Evolutionary conservation across 2,113 vertebrate species (phyloP).

Genomic region (Calidris pugnax): DNA sequence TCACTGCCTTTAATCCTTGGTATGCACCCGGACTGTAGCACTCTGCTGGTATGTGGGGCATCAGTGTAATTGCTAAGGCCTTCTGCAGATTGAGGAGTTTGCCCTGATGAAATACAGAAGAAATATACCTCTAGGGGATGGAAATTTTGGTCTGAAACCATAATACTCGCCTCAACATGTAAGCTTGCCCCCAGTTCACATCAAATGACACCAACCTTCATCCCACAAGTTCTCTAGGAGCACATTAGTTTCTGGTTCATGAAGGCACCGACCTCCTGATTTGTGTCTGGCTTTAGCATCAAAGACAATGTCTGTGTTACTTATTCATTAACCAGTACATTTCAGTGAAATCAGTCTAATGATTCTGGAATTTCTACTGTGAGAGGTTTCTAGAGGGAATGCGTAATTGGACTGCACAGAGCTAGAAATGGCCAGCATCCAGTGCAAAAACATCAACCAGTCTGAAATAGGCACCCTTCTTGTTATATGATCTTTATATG

Average conservation of each 20-base stretch:
- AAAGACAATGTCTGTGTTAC: background rate
- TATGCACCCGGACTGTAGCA: background rate
- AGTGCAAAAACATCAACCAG: background rate
- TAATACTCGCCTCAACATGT: background rate
- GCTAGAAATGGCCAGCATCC: background rate
- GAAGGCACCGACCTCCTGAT: background rate
- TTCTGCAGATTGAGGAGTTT: background rate
- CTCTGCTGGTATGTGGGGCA: background rate
- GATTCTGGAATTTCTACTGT: background rate
- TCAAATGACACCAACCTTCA: background rate
- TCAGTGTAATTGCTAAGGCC: background rate
- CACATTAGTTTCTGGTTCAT: background rate
- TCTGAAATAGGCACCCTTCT: background rate
- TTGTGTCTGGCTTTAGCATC: background rate
- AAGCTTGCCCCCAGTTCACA: background rate
- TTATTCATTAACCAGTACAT: background rate
- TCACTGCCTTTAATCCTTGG: background rate
- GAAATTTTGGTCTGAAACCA: background rate
- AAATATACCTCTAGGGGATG: background rate
- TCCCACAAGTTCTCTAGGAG: background rate
- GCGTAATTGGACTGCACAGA: background rate
- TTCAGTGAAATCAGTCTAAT: background rate
- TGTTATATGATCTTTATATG: background rate
- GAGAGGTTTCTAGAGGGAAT: background rate
- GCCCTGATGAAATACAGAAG: background rate